Base-by-base conservation (phyloP, 2,888 invertebrate genomes). In the Oxyscelio sp. region DNA sequence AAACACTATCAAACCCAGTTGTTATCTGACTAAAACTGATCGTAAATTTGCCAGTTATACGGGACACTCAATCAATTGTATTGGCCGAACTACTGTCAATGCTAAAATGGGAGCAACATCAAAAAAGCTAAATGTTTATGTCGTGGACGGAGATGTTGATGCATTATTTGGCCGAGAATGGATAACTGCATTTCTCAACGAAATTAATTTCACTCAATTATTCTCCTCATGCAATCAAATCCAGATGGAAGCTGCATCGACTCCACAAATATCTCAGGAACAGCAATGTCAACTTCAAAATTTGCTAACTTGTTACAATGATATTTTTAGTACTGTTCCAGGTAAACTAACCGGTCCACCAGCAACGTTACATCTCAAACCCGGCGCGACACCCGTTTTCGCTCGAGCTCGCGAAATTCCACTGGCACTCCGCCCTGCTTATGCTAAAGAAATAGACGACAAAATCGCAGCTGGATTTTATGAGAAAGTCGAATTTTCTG, bases 141-240 rank as follows among this genome's bases (percentile, higher is more conserved):
- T 83, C 5, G 45, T 78, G 1, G 34, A 73, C 2, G 68, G 58
- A 11, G 70, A 77, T 8, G 43, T 19, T 17, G 71, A 82, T 21
- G 5, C 82, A 2, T 24, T 83, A 1, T 66, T 83, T 13, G 71
- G 77, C 6, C 58, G 71, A 13, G 77, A 83, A 48, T 77, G 71
- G 71, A 77, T 83, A 11, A 11, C 52, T 0, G 0, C 15, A 17
- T 82, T 83, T 17, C 40, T 13, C 0, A n/a, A 52, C 8, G 74
- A 66, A 45, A 73, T 81, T 1, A 31, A 27, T 27, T 27, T 27
- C 27, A 27, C 6, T 3, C 27, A 6, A 27, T 27, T n/a, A n/a
- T n/a, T n/a, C n/a, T n/a, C n/a, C n/a, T n/a, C n/a, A n/a, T n/a
- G n/a, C n/a, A n/a, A n/a, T n/a, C n/a, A n/a, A n/a, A n/a, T n/a